phyloP scores from a whole-genome alignment of 2,113 vertebrate genomes.

The Ammodytes dubius region DNA sequence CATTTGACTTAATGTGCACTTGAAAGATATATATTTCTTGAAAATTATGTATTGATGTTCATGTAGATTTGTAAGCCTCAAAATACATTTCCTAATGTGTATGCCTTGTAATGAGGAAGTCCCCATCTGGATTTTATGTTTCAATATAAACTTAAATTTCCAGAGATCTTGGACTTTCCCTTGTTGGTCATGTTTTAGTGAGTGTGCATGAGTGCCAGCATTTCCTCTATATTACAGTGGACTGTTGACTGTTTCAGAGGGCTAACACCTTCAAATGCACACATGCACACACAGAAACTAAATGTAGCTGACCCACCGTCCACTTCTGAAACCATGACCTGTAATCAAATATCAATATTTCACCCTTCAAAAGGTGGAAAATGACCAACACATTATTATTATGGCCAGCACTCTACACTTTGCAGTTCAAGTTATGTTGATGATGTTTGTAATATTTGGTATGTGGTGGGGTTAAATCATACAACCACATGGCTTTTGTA shows the following conservation, averaged over 20 bases:
- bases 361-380: neutral
- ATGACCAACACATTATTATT: neutral
- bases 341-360: slow-evolving; percentile 1
- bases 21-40: too few relatives aligned
- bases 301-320: slow-evolving; percentile 25
- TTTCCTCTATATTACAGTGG: neutral
- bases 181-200: neutral
- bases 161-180: neutral
- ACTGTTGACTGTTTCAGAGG: slow-evolving; percentile 16
- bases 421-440: neutral
- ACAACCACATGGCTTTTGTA: slow-evolving; percentile 16
- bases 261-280: neutral
- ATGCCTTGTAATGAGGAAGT: neutral
- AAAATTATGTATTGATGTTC: neutral
- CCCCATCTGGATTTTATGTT: neutral
- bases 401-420: neutral
- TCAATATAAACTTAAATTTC: neutral
- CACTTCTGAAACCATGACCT: slow-evolving; percentile 3
- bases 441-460: slow-evolving; percentile 10
- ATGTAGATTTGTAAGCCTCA: neutral
- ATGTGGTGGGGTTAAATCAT: slow-evolving; percentile 8
- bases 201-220: neutral
- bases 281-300: neutral
- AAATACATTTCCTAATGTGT: neutral
- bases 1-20: neutral